Evolutionary conservation across 1,140 invertebrate genomes (phyloP).

Genomic region (Atta texana): DNA sequence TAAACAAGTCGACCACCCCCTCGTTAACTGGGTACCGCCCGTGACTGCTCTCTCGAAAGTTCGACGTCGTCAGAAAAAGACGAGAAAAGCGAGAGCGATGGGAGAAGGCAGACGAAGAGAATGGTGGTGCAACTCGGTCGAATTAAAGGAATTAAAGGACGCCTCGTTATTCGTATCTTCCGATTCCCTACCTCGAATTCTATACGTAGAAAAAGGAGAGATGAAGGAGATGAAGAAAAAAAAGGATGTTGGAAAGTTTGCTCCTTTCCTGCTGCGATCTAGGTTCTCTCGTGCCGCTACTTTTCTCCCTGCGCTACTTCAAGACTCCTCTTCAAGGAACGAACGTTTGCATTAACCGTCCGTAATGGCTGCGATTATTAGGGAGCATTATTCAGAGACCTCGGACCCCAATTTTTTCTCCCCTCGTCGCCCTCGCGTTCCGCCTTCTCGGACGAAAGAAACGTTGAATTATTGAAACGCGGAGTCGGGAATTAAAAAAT

Average conservation of each 20-base stretch:
- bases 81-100: constrained; percentile 56
- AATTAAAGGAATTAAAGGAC: constrained; percentile 85
- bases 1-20: constrained; percentile 84
- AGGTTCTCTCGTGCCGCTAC: constrained; percentile 14
- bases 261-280: constrained; percentile 73
- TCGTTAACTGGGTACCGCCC: constrained; percentile 82
- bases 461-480: constrained; percentile 83
- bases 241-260: constrained; percentile 68
- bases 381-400: constrained; percentile 82
- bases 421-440: constrained; percentile 39
- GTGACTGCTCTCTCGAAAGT: constrained; percentile 79
- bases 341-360: constrained; percentile 75
- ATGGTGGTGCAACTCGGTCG: constrained; percentile 77
- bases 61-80: constrained; percentile 50
- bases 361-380: constrained; percentile 84
- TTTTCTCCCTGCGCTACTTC: constrained; percentile 11
- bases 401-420: constrained; percentile 73
- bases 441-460: constrained; percentile 64
- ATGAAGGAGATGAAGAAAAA: neutral
- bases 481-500: constrained; percentile 84
- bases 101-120: constrained; percentile 72
- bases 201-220: constrained; percentile 36
- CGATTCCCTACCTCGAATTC: constrained; percentile 63
- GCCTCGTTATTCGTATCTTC: constrained; percentile 83
- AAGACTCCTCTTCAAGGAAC: constrained; percentile 47